phyloP scores from a whole-genome alignment of 2,888 invertebrate genomes.

The Embidobia sp. region DNA sequence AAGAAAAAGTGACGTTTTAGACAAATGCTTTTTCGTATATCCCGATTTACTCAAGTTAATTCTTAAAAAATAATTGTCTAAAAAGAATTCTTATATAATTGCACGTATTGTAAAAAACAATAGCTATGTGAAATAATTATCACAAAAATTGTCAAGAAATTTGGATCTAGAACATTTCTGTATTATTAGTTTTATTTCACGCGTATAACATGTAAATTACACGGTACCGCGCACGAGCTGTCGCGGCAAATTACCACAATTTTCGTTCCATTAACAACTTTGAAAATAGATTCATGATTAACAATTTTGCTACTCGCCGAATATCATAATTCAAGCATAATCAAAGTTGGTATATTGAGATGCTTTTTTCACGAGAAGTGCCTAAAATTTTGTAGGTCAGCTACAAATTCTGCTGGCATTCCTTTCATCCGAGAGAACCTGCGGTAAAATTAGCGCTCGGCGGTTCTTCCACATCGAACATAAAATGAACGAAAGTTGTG shows the following conservation, averaged over 20 bases:
- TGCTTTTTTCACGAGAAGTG: constrained; percentile 33
- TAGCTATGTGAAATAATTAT: constrained; percentile 16
- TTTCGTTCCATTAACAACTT: constrained; percentile 23
- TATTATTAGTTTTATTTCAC: constrained; percentile 27
- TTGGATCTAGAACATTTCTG: neutral
- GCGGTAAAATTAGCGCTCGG: constrained; percentile 57
- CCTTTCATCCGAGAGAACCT: constrained; percentile 49
- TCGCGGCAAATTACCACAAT: constrained; percentile 43
- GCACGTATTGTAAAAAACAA: too few species aligned
- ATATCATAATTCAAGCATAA: too few species aligned
- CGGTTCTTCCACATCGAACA: constrained; percentile 36
- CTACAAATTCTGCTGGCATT: constrained; percentile 61
- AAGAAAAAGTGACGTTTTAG: too few species aligned
- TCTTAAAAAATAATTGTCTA: too few species aligned
- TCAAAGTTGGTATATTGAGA: constrained; percentile 46
- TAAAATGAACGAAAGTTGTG: constrained; percentile 64
- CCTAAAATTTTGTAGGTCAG: constrained; percentile 63
- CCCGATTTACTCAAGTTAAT: too few species aligned
- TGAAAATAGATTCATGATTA: too few species aligned
- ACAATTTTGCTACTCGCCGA: too few species aligned
- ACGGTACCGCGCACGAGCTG: constrained; percentile 42
- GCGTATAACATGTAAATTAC: constrained; percentile 50
- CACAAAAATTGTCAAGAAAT: too few species aligned
- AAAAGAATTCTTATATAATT: too few species aligned
- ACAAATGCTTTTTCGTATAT: too few species aligned